A percentile compares a stretch with the other conserved stretches of the same genome.
phyloP scores from a whole-genome alignment of 1,140 invertebrate genomes.

The Gryllus bimaculatus region DNA sequence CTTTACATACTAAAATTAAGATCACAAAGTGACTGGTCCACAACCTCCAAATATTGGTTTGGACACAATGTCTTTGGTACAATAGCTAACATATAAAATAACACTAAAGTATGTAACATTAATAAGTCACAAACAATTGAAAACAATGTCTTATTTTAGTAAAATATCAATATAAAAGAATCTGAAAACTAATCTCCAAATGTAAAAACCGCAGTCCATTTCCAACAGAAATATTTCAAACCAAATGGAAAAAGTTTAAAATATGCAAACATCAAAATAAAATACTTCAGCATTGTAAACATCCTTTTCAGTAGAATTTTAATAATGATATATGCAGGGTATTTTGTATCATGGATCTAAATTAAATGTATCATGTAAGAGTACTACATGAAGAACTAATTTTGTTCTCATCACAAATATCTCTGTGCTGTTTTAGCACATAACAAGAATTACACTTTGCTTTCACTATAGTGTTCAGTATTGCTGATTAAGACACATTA shows the following conservation, averaged over 20 bases:
- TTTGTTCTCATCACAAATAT: not conserved
- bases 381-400: not conserved
- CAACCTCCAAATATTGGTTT: too few species aligned
- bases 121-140: not conserved
- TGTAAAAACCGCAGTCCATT: not conserved
- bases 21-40: too few species aligned
- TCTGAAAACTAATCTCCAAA: not conserved
- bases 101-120: not conserved
- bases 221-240: not conserved
- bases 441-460: not conserved
- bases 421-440: not conserved
- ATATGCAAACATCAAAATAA: not conserved
- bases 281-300: not conserved
- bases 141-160: not conserved
- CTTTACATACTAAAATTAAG: too few species aligned
- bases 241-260: not conserved
- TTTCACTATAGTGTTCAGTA: not conserved
- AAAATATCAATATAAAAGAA: not conserved
- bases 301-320: not conserved
- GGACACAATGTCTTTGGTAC: not conserved
- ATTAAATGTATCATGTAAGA: too few species aligned
- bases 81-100: not conserved
- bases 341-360: too few species aligned
- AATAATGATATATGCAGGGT: too few species aligned
- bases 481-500: slow-evolving; percentile 1